A percentile compares a stretch with the other conserved stretches of the same genome.
Conservation (phyloP, 2,113 vertebrate species). For the Ariopsis seemanni region DNA sequence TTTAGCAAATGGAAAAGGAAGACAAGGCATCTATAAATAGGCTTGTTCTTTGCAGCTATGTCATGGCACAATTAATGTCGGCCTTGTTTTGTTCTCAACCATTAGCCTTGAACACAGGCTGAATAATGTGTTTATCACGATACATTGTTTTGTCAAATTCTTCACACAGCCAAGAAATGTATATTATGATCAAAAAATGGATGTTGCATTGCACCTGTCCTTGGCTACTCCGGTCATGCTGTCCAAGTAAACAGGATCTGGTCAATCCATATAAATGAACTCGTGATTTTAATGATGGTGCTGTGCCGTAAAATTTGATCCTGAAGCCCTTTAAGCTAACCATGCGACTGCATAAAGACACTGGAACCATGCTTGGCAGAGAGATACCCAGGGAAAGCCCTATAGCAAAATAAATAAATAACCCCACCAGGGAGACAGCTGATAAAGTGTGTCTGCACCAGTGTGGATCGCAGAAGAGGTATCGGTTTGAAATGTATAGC, state of each 20-base stretch:
- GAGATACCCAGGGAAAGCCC: slow-evolving; percentile 33
- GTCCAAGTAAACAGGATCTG: not conserved
- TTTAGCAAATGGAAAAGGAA: slow-evolving; percentile 56
- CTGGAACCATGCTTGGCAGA: not conserved
- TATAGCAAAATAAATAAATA: slow-evolving; percentile 42
- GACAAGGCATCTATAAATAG: slow-evolving; percentile 60
- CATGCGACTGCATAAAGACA: not conserved
- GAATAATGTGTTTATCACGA: slow-evolving; percentile 9
- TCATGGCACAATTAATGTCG: slow-evolving; percentile 41
- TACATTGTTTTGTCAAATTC: not conserved
- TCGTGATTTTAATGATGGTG: not conserved
- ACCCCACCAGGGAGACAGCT: slow-evolving; percentile 10
- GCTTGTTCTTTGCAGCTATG: slow-evolving; percentile 38
- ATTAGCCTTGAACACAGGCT: slow-evolving; percentile 22
- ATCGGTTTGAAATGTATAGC: slow-evolving; percentile 36
- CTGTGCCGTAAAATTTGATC: not conserved
- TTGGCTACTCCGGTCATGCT: not conserved
- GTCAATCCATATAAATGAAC: not conserved
- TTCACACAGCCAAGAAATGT: not conserved
- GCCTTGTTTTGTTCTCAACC: slow-evolving; percentile 28
- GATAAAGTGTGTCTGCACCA: slow-evolving; percentile 29
- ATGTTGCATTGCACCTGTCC: no score
- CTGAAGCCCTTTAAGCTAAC: not conserved
- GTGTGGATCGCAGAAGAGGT: slow-evolving; percentile 14
- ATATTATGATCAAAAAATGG: not conserved